Percentiles rank a stretch among this genome's conserved stretches.
phyloP scores from a whole-genome alignment of 2,888 invertebrate species.

The Heliconius ismenius region DNA sequence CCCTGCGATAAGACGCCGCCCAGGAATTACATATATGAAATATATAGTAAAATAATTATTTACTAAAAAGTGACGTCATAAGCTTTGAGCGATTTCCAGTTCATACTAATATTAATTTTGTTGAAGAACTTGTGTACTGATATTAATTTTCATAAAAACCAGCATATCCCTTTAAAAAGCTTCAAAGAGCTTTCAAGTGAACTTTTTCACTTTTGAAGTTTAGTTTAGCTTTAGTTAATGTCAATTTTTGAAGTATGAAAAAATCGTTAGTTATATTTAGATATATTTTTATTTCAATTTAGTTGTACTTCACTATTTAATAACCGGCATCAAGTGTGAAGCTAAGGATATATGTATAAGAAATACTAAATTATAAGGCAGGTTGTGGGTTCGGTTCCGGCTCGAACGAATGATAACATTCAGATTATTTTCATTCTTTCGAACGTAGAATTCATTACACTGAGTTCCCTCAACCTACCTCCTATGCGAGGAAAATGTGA shows the following conservation, averaged over 20 bases:
- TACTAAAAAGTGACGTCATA: background rate
- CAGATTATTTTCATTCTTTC: too few species aligned
- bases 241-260: background rate
- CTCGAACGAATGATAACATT: too few species aligned
- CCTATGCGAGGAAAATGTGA: too few species aligned
- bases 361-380: too few species aligned
- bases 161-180: background rate
- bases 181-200: background rate
- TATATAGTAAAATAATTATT: background rate
- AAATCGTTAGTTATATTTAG: background rate
- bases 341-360: too few species aligned
- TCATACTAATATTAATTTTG: background rate
- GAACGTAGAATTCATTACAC: too few species aligned
- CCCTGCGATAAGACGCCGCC: too few species aligned
- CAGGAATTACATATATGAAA: background rate
- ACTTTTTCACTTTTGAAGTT: slow-evolving; percentile 3
- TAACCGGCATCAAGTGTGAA: too few species aligned
- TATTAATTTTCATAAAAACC: slow-evolving; percentile 12
- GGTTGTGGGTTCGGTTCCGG: too few species aligned
- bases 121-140: slow-evolving; percentile 3
- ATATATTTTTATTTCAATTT: background rate
- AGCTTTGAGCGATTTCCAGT: background rate
- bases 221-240: background rate
- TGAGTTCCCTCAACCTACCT: too few species aligned
- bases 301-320: too few species aligned